Evolutionary conservation across 92 coral and sea anemone genomes (phyloP), one percentile per base, ranked within the genome.

Genomic region (Paragorgia papillata): DNA sequence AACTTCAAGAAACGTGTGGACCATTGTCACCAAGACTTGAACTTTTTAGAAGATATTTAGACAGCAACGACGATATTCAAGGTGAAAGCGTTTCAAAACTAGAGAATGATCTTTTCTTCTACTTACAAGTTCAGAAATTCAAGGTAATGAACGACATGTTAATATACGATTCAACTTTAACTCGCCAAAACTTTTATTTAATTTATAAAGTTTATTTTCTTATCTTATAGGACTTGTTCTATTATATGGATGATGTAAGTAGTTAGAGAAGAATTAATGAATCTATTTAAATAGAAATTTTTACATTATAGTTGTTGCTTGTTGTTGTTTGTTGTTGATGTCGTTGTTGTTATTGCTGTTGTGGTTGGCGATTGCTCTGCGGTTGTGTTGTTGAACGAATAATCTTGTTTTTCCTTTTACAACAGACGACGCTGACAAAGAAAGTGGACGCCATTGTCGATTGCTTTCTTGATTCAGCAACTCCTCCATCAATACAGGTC

Each of bases 401-500:
- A 55, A 19, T 3, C 20, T 85, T 0, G 24, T 12, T 51, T 70
- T 54, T 31, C 17, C 22, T 66, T 28, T n/a, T 58, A 56, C 25
- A 14, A 65, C 35, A 93, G 97, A 80, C 90, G 17, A 90, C 96
- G 30, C 63, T 93, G 7, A 84, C 83, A 83, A 91, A 84, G 69
- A 93, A 93, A 80, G 96, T 93, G 2, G 96, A 93, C 69, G 90
- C 97, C 9, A 90, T 93, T 28, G 85, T 90, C 55, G 97, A 93
- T 77, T 93, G 97, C 67, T 93, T 93, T 63, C 90, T 93, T 28
- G 97, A 93, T 80, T 93, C 97, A 60, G 97, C 97, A 39, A 90
- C 97, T n/a, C 97, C 97, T 37, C 97, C 97, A 25, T 93, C 97
- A 89, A 66, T 93, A 5, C 97, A 93, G 97, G 97, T 93, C 28